These are phyloP conservation scores for Nomia melanderi DNA, from an alignment of 1,140 invertebrate genomes.

Conservation along the genomic window DNA sequence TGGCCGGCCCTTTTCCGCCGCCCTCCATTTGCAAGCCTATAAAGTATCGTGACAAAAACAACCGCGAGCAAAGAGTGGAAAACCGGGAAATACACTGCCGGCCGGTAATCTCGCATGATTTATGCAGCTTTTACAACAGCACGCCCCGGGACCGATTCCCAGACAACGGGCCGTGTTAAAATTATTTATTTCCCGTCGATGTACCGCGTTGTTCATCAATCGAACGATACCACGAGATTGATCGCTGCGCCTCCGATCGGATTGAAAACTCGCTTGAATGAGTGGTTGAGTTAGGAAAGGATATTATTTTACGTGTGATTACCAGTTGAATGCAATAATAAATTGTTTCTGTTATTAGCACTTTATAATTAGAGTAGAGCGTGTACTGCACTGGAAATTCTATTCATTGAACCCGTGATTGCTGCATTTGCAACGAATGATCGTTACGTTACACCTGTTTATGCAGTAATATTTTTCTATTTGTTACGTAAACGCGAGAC, in stretches of 20 bases:
- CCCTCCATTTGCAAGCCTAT: slow-evolving; percentile 57
- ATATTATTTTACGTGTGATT: too few species aligned
- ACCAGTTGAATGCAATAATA: too few species aligned
- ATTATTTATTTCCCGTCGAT: slow-evolving; percentile 51
- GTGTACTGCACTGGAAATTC: too few species aligned
- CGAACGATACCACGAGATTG: neutral
- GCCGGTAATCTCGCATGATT: slow-evolving; percentile 66
- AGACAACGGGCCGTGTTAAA: neutral
- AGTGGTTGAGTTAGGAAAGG: neutral
- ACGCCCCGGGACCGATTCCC: neutral
- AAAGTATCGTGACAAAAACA: slow-evolving; percentile 74
- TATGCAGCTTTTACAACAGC: slow-evolving; percentile 40
- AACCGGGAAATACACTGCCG: slow-evolving; percentile 31
- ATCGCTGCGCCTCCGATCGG: neutral
- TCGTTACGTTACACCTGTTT: too few species aligned
- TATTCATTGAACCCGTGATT: too few species aligned
- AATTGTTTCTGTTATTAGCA: too few species aligned
- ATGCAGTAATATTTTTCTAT: too few species aligned
- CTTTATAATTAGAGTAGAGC: too few species aligned
- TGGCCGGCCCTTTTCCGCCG: slow-evolving; percentile 16
- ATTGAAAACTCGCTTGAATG: neutral
- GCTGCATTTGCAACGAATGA: too few species aligned
- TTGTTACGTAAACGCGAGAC: too few species aligned
- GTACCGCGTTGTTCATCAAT: slow-evolving; percentile 1
- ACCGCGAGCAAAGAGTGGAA: slow-evolving; percentile 40